Conservation (phyloP, 2,113 vertebrate species). For the Sinocyclocheilus anshuiensis region DNA sequence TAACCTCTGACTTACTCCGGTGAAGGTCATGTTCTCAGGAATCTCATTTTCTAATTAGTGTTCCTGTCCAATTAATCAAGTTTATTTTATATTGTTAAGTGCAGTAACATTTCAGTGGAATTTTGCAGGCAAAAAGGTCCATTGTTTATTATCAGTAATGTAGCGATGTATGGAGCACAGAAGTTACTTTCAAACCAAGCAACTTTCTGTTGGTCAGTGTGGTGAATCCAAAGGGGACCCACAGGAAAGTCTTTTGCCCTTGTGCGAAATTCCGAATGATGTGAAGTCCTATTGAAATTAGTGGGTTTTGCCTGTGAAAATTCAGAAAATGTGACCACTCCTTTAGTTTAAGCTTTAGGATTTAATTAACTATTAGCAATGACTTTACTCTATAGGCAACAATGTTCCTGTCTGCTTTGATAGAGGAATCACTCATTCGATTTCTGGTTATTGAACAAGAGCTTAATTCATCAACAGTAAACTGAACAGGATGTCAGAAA, state of each 20-base stretch:
- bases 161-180: too few species aligned
- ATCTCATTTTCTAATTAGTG: neutral
- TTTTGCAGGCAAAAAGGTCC: too few species aligned
- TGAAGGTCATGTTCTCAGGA: conserved; percentile 16
- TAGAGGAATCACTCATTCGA: neutral
- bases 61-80: neutral
- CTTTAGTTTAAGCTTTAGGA: neutral
- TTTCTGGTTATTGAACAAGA: neutral
- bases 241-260: neutral
- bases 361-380: neutral
- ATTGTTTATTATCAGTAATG: too few species aligned
- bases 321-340: neutral
- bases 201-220: neutral
- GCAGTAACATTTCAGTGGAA: neutral
- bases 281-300: neutral
- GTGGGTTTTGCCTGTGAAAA: neutral
- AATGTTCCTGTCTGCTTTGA: neutral
- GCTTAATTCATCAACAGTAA: neutral
- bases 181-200: too few species aligned
- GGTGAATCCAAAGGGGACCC: neutral
- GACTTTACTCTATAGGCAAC: neutral
- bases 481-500: neutral
- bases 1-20: neutral
- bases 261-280: neutral
- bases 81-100: neutral